Conservation (phyloP, 2,888 invertebrate species). For the Bursaphelenchus okinawaensis region DNA sequence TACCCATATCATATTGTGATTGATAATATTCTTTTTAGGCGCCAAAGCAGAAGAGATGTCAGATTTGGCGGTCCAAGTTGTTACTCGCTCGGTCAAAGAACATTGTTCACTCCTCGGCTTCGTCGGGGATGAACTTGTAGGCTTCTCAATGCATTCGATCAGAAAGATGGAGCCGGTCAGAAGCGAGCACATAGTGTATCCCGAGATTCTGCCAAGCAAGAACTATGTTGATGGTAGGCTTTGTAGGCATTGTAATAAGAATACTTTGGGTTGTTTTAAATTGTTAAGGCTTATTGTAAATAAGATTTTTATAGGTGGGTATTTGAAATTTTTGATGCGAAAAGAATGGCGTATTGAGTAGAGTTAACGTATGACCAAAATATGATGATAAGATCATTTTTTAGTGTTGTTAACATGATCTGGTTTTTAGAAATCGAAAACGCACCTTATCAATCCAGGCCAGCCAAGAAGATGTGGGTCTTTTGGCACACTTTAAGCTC, state of each 20-base stretch:
- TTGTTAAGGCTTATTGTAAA: too few relatives aligned
- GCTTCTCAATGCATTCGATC: slow-evolving; percentile 2
- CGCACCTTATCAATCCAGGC: background rate
- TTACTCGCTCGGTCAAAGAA: slow-evolving; percentile 5
- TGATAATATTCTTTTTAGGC: background rate
- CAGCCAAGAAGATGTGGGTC: slow-evolving; percentile 10
- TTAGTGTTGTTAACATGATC: too few relatives aligned
- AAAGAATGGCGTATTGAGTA: background rate
- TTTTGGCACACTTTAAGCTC: background rate
- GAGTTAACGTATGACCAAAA: background rate
- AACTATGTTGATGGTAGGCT: background rate
- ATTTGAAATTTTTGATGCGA: too few relatives aligned
- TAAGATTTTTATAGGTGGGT: too few relatives aligned
- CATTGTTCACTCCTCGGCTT: slow-evolving; percentile 8
- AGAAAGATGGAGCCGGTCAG: background rate
- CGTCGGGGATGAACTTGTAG: slow-evolving; percentile 9
- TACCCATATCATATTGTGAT: background rate
- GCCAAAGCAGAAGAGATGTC: slow-evolving; percentile 7
- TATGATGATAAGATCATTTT: background rate
- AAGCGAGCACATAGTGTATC: background rate
- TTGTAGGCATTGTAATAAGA: too few relatives aligned
- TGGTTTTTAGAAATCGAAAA: background rate
- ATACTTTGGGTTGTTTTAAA: too few relatives aligned
- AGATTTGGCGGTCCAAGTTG: slow-evolving; percentile 4
- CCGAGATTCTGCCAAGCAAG: background rate